phyloP scores from a whole-genome alignment of 2,888 invertebrate species.

The Drosophila setosimentum region DNA sequence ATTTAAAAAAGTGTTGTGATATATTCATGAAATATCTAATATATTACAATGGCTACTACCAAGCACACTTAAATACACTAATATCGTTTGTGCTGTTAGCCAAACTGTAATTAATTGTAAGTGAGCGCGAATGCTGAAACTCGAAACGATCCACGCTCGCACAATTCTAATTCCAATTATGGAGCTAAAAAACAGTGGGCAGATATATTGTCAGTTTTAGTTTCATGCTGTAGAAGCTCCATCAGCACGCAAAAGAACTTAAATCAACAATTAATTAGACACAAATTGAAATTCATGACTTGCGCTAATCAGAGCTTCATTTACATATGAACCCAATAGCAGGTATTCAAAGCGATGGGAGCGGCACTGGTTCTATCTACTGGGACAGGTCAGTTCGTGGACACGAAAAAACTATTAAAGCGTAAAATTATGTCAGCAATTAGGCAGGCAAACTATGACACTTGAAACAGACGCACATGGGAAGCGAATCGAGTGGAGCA shows the following conservation, averaged over 20 bases:
- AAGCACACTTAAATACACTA: constrained; percentile 17
- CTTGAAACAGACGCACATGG: constrained; percentile 47
- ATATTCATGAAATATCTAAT: not conserved
- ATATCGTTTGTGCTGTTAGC: constrained; percentile 21
- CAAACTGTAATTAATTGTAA: constrained; percentile 39
- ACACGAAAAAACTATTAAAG: constrained; percentile 73
- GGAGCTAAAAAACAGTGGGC: not conserved
- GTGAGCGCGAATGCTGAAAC: constrained; percentile 26
- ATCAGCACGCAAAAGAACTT: constrained; percentile 69
- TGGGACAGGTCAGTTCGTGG: constrained; percentile 42
- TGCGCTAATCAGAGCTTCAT: constrained; percentile 73
- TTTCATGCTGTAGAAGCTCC: constrained; percentile 11
- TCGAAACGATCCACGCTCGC: constrained; percentile 15
- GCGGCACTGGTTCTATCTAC: not conserved
- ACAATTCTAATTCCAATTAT: constrained; percentile 43
- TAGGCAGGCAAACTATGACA: constrained; percentile 72
- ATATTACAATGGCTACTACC: not conserved
- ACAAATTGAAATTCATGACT: constrained; percentile 78
- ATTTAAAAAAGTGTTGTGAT: not conserved
- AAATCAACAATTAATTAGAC: constrained; percentile 77
- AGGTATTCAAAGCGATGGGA: constrained; percentile 1
- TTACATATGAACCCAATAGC: constrained; percentile 76
- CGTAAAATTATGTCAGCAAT: constrained; percentile 74
- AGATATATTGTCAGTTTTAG: constrained; percentile 14
- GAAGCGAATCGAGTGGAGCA: constrained; percentile 7